Evolutionary conservation across 2,888 invertebrate genomes (phyloP).

Genomic region (Drosophila engyochracea): DNA sequence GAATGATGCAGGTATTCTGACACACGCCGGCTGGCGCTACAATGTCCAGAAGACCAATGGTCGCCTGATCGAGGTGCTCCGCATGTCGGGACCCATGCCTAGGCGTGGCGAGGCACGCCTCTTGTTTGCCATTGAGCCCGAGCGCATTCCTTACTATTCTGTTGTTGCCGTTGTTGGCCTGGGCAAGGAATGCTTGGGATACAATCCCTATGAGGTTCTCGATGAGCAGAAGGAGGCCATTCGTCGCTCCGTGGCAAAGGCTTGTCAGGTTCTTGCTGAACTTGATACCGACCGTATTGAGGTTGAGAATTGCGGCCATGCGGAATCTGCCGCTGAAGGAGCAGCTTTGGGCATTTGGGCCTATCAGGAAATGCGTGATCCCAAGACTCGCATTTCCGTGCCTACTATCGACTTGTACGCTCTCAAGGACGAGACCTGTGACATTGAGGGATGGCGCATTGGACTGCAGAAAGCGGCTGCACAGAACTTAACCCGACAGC

Average conservation of each 20-base stretch:
- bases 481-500: constrained; percentile 91
- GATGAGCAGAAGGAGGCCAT: constrained; percentile 92
- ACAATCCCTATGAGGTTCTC: constrained; percentile 89
- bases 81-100: constrained; percentile 86
- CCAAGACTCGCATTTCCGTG: constrained; percentile 70
- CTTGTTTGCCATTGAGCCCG: constrained; percentile 88
- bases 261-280: constrained; percentile 87
- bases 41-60: constrained; percentile 86
- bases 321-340: constrained; percentile 93
- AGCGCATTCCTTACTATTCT: constrained; percentile 85
- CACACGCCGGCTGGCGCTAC: constrained; percentile 88
- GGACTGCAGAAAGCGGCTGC: constrained; percentile 91
- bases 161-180: constrained; percentile 91
- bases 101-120: constrained; percentile 87
- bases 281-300: constrained; percentile 87
- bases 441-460: constrained; percentile 90
- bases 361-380: constrained; percentile 87
- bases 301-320: constrained; percentile 90
- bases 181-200: constrained; percentile 89
- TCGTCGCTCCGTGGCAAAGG: constrained; percentile 89
- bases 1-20: constrained; percentile 87
- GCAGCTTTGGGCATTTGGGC: constrained; percentile 89
- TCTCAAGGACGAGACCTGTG: constrained; percentile 88
- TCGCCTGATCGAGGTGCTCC: constrained; percentile 87
- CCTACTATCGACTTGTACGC: constrained; percentile 86